phyloP scores from a whole-genome alignment of 2,888 invertebrate species.

The Brassicogethes aeneus region DNA sequence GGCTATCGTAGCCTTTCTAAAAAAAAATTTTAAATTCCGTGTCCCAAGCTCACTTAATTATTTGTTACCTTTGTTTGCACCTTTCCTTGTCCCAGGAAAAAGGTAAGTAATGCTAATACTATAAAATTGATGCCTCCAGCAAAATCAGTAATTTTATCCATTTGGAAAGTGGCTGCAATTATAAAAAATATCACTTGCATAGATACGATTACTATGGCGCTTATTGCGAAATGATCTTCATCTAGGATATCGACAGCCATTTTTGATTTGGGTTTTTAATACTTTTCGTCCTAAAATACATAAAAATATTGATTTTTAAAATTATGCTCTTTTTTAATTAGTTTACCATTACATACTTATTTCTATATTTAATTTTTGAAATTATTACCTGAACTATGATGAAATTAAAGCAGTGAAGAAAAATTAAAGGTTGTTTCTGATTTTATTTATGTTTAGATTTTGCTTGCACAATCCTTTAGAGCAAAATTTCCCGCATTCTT shows the following conservation, averaged over 20 bases:
- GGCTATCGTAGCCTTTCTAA: conserved; percentile 67
- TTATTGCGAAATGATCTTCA: conserved; percentile 76
- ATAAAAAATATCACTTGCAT: conserved; percentile 85
- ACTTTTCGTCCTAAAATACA: conserved; percentile 4
- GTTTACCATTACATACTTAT: too few relatives aligned
- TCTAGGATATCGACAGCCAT: conserved; percentile 71
- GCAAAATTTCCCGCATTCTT: too few relatives aligned
- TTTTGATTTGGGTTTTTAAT: conserved; percentile 11
- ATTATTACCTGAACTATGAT: too few relatives aligned
- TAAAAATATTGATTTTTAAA: too few relatives aligned
- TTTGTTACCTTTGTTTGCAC: conserved; percentile 29
- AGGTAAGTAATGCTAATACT: conserved; percentile 77
- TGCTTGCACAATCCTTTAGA: too few relatives aligned
- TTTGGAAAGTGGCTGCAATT: conserved; percentile 75
- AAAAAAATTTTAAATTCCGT: conserved; percentile 21
- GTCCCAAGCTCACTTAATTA: neutral
- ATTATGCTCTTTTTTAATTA: too few relatives aligned
- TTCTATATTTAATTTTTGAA: too few relatives aligned
- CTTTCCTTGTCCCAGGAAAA: conserved; percentile 76
- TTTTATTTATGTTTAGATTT: too few relatives aligned
- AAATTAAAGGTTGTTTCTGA: too few relatives aligned
- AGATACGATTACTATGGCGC: conserved; percentile 73
- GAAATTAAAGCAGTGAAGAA: too few relatives aligned
- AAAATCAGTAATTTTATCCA: conserved; percentile 88
- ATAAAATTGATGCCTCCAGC: conserved; percentile 91